Base-by-base conservation (phyloP, 2,888 invertebrate species). In the Campoplex nolae region DNA sequence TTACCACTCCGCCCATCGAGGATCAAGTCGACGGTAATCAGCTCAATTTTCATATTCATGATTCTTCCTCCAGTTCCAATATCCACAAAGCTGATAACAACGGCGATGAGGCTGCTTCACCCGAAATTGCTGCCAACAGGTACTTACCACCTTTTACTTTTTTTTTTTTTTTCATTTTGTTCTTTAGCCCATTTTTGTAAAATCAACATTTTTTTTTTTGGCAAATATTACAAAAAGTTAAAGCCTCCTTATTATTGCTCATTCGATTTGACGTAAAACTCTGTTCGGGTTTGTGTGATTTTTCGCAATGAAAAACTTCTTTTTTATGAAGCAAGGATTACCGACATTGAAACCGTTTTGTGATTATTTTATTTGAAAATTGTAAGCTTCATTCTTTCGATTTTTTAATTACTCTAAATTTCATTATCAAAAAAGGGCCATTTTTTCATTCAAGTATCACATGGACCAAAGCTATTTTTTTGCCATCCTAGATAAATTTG, bases 1-100 rank as follows among this genome's bases (percentile, higher is more conserved):
- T 94, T 18, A 92, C 94, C 2, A 94, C 95, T 13, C 95, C 95
- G 16, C 91, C 92, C 0, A 82, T 92, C 0, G 95, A 95, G 75
- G 94, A 94, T 83, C 93, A 94, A 71, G 93, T 94, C 1, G 94
- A 94, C 68, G 93, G 94, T 0, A 88, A 87, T 62, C 90, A 83
- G 11, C 79, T 86, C 4, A 82, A 82, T 54, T 88, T 88, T 62
- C 75, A 86, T 48, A 54, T 81, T 45, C 79, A 84, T 23, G 73
- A 90, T 45, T 84, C 90, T 28, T 83, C 87, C 7, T 76, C 84
- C 23, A 86, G 87, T 9, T 83, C 84, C 16, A 73, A 86, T 81
- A 76, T 83, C 16, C 79, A 82, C 23, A 86, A 88, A 35, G 68
- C 82, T 45, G 80, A 80, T 1, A 89, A 88, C 13, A 89, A 89